A percentile compares a stretch with the other conserved stretches of the same genome.
Evolutionary conservation across 2,113 vertebrate species (phyloP).

Genomic region (Reinhardtius hippoglossoides): DNA sequence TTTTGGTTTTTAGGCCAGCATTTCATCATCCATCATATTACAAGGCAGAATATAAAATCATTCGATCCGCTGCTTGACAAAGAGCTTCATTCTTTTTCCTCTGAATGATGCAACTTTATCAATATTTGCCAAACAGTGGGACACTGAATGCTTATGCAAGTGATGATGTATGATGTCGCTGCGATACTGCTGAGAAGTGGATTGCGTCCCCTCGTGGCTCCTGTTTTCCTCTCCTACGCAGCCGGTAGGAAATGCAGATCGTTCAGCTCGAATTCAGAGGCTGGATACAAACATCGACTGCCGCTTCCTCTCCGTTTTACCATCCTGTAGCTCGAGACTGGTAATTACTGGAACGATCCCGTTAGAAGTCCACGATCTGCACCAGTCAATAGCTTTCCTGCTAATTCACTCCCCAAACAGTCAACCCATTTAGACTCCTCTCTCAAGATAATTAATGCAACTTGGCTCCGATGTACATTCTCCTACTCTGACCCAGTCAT

Average conservation of each 20-base stretch:
- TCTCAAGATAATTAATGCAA: constrained; percentile 44
- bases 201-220: constrained; percentile 17
- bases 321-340: constrained; percentile 14
- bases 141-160: constrained; percentile 37
- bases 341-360: constrained; percentile 52
- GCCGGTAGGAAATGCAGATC: constrained; percentile 42
- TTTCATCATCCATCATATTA: constrained; percentile 74
- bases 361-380: constrained; percentile 42
- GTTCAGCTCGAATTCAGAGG: constrained; percentile 22
- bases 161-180: constrained; percentile 60
- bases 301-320: constrained; percentile 8
- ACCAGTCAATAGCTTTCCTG: constrained; percentile 56
- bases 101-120: constrained; percentile 70
- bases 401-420: constrained; percentile 55
- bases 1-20: constrained; percentile 69
- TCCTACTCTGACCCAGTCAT: not conserved
- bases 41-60: constrained; percentile 55
- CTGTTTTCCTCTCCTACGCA: constrained; percentile 40
- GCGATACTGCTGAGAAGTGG: constrained; percentile 60
- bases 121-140: constrained; percentile 65
- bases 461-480: constrained; percentile 24
- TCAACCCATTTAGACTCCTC: constrained; percentile 50
- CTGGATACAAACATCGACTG: constrained; percentile 14
- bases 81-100: constrained; percentile 55
- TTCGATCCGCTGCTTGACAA: constrained; percentile 60